Evolutionary conservation across 2,888 invertebrate genomes (phyloP), one percentile per base, ranked within the genome.

Genomic region (Acanthosoma haemorrhoidale): DNA sequence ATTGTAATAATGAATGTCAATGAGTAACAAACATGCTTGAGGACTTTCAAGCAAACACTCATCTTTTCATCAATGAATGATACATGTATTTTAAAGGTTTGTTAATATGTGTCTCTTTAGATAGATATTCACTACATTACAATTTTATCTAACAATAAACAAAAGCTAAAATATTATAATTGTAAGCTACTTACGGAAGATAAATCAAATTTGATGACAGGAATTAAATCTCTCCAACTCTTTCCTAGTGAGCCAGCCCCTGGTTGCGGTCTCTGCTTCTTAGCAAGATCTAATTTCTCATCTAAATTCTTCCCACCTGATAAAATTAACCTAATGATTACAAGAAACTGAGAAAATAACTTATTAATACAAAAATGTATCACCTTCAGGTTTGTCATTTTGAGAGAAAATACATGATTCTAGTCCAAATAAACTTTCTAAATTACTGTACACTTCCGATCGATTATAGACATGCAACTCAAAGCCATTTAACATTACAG

Each of bases 391-490:
- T 16, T 64, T 74, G 61, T 81, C 87, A 34, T 78, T 78, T 76
- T 80, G 75, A 77, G 82, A 86, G 77, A 92, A 87, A 77, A 95
- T 87, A 70, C 87, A 86, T 0, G 91, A 85, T 67, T 90, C 91
- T 29, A 96, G 82, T 57, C 92, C 94, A 81, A 97, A 96, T 11
- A 88, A 84, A 80, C 90, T 90, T 80, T 96, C 96, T 70, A 97
- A 83, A 79, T 88, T 86, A 75, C 90, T 87, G 81, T 96, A 97
- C 15, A 94, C 81, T 74, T 90, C 86, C 70, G 94, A 93, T 74
- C 96, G 86, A 82, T 98, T 98, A 81, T 96, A 98, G 60, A 95
- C 88, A 80, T 98, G 97, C 73, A 96, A 81, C 81, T 98, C 97
- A 78, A 95, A 92, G 2, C 96, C 96, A 81, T 96, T 96, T 71